Conservation (phyloP, 1,140 invertebrate genomes). For the Diploscapter pachys region DNA sequence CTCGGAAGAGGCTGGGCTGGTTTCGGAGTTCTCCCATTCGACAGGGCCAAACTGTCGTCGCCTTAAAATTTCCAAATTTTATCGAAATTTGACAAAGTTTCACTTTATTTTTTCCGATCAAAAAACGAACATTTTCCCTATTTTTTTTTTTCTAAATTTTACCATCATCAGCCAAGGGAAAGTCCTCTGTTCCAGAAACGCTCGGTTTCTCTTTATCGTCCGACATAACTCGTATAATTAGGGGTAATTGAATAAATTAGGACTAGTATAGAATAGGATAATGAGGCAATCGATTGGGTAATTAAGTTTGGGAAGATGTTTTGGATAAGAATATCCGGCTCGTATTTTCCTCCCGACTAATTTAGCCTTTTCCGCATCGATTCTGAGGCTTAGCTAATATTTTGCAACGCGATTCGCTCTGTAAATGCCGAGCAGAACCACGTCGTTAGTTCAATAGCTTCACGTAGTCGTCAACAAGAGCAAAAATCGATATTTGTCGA, state of each 20-base stretch:
- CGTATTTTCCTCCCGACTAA: too few species aligned
- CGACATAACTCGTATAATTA: background rate
- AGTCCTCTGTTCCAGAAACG: constrained; percentile 38
- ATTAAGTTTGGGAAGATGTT: constrained; percentile 1
- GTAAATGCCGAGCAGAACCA: constrained; percentile 7
- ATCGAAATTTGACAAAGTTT: too few species aligned
- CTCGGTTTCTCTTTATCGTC: constrained; percentile 6
- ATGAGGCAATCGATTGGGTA: constrained; percentile 3
- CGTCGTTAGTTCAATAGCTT: constrained; percentile 12
- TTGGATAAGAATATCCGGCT: background rate
- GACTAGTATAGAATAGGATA: background rate
- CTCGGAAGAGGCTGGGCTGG: constrained; percentile 54
- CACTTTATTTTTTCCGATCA: background rate
- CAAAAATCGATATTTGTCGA: too few species aligned
- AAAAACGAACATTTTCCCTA: background rate
- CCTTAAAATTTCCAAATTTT: too few species aligned
- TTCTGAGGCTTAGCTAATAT: too few species aligned
- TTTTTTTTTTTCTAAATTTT: constrained; percentile 16
- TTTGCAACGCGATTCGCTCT: too few species aligned
- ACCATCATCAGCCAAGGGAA: constrained; percentile 59
- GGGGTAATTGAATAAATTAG: background rate
- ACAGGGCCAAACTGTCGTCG: constrained; percentile 22
- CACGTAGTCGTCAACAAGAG: background rate
- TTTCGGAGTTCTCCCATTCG: constrained; percentile 38
- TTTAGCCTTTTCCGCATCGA: too few species aligned